Conservation (phyloP, 2,797 vertebrate species). For the Danio choprae region DNA sequence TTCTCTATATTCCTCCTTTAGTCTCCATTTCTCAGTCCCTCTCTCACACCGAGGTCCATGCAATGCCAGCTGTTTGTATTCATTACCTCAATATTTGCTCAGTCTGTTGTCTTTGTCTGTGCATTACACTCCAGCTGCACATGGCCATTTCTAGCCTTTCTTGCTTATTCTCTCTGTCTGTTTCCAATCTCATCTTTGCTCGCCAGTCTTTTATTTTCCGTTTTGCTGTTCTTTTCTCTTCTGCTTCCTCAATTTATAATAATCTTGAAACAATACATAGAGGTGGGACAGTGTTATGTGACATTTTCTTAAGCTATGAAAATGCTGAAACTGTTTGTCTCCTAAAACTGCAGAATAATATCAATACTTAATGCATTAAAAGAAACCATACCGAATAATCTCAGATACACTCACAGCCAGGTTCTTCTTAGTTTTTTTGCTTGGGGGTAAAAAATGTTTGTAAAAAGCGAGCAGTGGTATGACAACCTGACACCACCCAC, state of each 20-base stretch:
- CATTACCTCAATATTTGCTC: constrained; percentile 49
- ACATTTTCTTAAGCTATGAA: too few species aligned
- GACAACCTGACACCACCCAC: too few species aligned
- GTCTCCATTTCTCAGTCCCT: neutral
- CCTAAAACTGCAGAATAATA: too few species aligned
- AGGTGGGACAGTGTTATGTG: too few species aligned
- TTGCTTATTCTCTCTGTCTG: neutral
- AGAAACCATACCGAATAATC: too few species aligned
- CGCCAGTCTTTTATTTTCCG: neutral
- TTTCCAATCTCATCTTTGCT: neutral
- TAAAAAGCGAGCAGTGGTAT: too few species aligned
- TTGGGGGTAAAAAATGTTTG: too few species aligned
- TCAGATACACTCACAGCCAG: too few species aligned
- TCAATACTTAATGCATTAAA: too few species aligned
- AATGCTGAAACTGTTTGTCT: too few species aligned
- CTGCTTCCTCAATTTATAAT: neutral
- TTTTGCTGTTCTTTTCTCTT: neutral
- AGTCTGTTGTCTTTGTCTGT: constrained; percentile 32
- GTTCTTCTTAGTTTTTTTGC: too few species aligned
- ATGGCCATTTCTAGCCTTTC: neutral
- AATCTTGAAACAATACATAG: too few species aligned
- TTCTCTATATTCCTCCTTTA: constrained; percentile 49
- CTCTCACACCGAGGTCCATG: constrained; percentile 14
- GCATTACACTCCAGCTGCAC: constrained; percentile 31
- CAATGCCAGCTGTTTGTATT: constrained; percentile 40